Conservation (phyloP, 2,888 invertebrate genomes). For the Phytoseiulus persimilis region DNA sequence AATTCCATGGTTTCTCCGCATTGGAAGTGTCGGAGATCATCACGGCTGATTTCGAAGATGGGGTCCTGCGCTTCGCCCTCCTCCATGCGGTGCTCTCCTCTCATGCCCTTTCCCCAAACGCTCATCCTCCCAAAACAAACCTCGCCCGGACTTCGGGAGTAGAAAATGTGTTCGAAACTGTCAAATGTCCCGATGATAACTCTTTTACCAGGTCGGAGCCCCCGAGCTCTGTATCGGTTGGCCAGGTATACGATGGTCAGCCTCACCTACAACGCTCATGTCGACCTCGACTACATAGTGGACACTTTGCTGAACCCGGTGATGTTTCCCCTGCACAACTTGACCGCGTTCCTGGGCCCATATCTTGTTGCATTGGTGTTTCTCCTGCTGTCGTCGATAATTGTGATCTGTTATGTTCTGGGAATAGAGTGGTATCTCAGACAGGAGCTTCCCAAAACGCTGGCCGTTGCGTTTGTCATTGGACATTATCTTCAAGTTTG, state of each 20-base stretch:
- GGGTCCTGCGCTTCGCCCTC: not conserved
- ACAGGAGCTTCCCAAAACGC: not conserved
- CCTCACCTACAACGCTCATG: not conserved
- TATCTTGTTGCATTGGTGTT: constrained; percentile 27
- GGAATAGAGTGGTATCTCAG: constrained; percentile 30
- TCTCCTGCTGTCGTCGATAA: not conserved
- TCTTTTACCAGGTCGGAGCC: not conserved
- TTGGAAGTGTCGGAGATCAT: no score
- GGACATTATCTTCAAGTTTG: constrained; percentile 9
- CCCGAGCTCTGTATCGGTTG: not conserved
- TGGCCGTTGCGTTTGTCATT: not conserved
- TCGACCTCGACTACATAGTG: not conserved
- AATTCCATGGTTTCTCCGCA: no score
- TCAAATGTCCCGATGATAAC: not conserved
- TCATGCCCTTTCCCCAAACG: not conserved
- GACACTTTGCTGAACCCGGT: constrained; percentile 18
- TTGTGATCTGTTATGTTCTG: not conserved
- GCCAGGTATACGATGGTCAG: constrained; percentile 6
- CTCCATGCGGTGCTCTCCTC: not conserved
- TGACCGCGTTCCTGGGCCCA: constrained; percentile 8
- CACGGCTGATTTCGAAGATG: not conserved
- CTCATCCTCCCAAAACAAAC: not conserved
- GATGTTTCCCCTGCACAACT: constrained; percentile 7
- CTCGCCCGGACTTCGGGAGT: no score
- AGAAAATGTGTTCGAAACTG: not conserved